These are phyloP conservation scores for Crematogaster levior DNA, from an alignment of 2,888 invertebrate genomes.

Conservation along the genomic window DNA sequence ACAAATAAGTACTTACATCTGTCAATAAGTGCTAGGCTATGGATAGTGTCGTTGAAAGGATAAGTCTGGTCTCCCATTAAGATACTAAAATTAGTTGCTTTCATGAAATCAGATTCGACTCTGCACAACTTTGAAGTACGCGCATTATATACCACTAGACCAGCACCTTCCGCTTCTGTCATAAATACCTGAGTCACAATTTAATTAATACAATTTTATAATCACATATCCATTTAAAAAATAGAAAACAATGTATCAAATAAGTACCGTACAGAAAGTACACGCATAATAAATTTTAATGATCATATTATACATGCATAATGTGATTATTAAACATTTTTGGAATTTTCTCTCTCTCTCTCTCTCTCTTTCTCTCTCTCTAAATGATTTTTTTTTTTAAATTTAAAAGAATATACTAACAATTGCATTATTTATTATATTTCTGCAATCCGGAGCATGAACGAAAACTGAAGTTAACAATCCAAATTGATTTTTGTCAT, in stretches of 20 bases:
- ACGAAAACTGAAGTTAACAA: conserved; percentile 76
- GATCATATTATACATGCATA: too few relatives aligned
- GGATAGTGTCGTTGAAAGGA: background rate
- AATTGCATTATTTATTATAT: background rate
- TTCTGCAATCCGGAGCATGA: background rate
- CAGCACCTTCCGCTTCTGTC: background rate
- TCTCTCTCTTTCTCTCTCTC: too few relatives aligned
- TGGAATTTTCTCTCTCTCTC: background rate
- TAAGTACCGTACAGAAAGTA: too few relatives aligned
- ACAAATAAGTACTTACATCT: background rate
- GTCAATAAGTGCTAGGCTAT: background rate
- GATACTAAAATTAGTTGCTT: background rate
- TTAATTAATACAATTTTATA: background rate
- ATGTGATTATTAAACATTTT: too few relatives aligned
- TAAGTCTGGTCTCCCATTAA: background rate
- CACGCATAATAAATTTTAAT: too few relatives aligned
- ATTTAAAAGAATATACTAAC: conserved; percentile 10
- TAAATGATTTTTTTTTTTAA: too few relatives aligned
- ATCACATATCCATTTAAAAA: background rate
- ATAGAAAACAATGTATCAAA: too few relatives aligned
- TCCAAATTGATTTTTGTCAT: conserved; percentile 60
- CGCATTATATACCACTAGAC: background rate
- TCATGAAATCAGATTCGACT: conserved; percentile 1
- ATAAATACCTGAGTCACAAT: conserved; percentile 11
- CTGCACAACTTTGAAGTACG: background rate